Conservation (phyloP, 2,888 invertebrate species). For the Thyatira batis region DNA sequence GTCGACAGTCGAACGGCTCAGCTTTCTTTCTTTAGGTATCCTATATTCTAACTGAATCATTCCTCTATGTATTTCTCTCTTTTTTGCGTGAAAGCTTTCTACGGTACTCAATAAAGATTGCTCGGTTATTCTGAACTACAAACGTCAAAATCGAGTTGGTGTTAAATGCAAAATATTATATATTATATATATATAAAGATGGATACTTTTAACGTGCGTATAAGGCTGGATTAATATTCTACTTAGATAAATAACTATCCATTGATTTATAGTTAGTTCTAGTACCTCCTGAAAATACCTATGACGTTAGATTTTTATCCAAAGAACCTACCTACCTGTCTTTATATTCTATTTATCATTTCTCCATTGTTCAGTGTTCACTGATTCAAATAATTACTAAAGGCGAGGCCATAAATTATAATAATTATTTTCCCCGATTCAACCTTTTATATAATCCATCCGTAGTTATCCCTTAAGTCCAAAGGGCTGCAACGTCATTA, state of each 20-base stretch:
- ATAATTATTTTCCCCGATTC: background rate
- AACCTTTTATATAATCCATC: background rate
- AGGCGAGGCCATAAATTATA: background rate
- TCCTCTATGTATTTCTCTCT: background rate
- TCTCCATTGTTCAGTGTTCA: background rate
- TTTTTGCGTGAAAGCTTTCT: background rate
- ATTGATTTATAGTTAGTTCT: too few species aligned
- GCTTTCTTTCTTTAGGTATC: conserved; percentile 17
- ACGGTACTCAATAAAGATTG: background rate
- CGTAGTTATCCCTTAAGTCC: background rate
- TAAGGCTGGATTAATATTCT: too few species aligned
- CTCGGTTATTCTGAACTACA: background rate
- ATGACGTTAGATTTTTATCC: background rate
- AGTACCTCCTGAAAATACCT: too few species aligned
- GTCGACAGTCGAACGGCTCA: conserved; percentile 18
- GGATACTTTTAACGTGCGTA: too few species aligned
- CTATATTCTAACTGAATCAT: background rate
- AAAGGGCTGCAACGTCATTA: conserved; percentile 46
- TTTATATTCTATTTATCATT: background rate
- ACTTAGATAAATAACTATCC: too few species aligned
- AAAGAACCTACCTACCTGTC: background rate
- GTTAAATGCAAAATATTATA: background rate
- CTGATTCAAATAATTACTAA: background rate
- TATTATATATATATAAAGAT: too few species aligned
- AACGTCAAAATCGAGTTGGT: background rate